Evolutionary conservation across 1,140 invertebrate species (phyloP).

Genomic region (Drosophila parvula): DNA sequence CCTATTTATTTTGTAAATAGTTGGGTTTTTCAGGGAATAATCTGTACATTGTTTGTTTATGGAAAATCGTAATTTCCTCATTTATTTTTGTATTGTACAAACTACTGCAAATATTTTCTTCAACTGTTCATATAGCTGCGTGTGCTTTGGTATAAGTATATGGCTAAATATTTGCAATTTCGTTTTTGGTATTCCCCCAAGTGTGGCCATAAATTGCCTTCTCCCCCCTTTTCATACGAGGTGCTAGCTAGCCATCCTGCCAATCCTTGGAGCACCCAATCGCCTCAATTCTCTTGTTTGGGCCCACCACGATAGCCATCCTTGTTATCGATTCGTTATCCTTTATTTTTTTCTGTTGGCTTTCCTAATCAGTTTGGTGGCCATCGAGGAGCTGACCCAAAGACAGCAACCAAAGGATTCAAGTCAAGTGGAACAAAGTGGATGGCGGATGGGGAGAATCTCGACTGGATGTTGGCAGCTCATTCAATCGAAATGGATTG

Average conservation of each 20-base stretch:
- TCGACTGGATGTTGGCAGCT: slow-evolving; percentile 26
- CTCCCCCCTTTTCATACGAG: slow-evolving; percentile 20
- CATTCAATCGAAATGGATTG: slow-evolving; percentile 43
- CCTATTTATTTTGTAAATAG: too few relatives aligned
- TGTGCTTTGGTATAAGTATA: slow-evolving; percentile 22
- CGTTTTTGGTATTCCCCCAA: slow-evolving; percentile 57
- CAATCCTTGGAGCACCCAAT: slow-evolving; percentile 3
- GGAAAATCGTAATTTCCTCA: too few relatives aligned
- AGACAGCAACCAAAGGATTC: slow-evolving; percentile 37
- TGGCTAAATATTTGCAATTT: slow-evolving; percentile 74
- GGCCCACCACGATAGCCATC: background rate
- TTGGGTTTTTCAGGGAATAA: too few relatives aligned
- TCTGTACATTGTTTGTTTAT: too few relatives aligned
- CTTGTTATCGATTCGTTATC: slow-evolving; percentile 42
- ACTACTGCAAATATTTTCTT: background rate
- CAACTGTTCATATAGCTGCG: slow-evolving; percentile 5
- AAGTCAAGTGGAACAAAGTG: slow-evolving; percentile 47
- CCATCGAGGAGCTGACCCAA: slow-evolving; percentile 36
- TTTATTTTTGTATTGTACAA: too few relatives aligned
- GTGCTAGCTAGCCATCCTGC: slow-evolving; percentile 24
- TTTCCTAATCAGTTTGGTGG: slow-evolving; percentile 45
- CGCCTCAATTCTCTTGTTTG: background rate
- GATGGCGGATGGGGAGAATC: background rate
- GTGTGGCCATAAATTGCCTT: slow-evolving; percentile 71
- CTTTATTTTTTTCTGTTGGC: slow-evolving; percentile 48